phyloP scores from a whole-genome alignment of 2,113 vertebrate genomes.

The Pachyramphus minor region DNA sequence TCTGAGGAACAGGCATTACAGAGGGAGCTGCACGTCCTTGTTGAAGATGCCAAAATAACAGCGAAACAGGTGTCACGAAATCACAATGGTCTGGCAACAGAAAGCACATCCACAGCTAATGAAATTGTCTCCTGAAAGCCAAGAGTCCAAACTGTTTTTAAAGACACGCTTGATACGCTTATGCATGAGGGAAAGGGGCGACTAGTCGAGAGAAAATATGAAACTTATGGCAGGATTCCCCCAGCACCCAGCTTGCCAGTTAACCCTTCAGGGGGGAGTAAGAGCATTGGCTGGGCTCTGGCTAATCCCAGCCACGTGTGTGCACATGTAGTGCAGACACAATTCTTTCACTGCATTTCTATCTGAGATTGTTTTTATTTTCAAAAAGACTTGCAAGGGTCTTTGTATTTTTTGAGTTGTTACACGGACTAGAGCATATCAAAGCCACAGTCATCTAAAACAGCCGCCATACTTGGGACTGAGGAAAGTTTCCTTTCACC shows the following conservation, averaged over 20 bases:
- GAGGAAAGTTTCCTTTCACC: background rate
- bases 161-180: background rate
- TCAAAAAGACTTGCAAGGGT: background rate
- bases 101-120: background rate
- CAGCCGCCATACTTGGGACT: background rate
- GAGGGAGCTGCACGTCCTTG: accelerated
- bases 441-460: background rate
- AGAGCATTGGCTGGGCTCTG: background rate
- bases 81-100: accelerated
- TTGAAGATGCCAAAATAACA: background rate
- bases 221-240: background rate
- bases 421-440: background rate
- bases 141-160: background rate
- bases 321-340: accelerated
- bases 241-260: background rate
- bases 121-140: background rate
- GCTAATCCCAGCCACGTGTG: background rate
- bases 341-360: background rate
- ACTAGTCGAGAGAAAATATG: background rate
- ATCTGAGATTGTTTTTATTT: background rate
- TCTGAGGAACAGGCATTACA: background rate
- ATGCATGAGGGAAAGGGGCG: background rate
- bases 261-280: background rate
- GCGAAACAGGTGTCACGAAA: background rate
- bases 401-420: background rate